Evolutionary conservation across 2,888 invertebrate species (phyloP).

Genomic region (Chironomus tentans): DNA sequence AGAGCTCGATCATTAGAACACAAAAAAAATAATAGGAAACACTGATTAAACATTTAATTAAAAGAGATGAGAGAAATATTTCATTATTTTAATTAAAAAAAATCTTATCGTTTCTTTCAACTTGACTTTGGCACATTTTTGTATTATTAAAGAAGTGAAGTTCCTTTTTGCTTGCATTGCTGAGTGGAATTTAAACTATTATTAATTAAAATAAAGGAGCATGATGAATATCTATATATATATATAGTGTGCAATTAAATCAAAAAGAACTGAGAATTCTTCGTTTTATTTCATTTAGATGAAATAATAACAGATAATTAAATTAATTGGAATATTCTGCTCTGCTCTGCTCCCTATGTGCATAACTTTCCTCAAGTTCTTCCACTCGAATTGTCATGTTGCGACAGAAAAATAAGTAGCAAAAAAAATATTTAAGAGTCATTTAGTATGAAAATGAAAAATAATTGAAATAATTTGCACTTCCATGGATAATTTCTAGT

Average conservation of each 20-base stretch:
- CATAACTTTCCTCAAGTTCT: neutral
- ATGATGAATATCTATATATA: too few relatives aligned
- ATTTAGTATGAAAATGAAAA: neutral
- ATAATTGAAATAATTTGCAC: neutral
- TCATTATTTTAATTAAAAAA: neutral
- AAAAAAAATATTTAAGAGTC: neutral
- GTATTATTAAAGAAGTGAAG: too few relatives aligned
- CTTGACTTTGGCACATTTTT: conserved; percentile 15
- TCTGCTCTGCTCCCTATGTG: neutral
- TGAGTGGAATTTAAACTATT: conserved; percentile 14
- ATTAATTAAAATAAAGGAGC: conserved; percentile 2
- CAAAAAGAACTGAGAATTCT: neutral
- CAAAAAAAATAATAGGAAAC: neutral
- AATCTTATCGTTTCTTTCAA: neutral
- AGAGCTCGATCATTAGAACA: neutral
- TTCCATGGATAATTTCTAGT: too few relatives aligned
- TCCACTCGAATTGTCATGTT: too few relatives aligned
- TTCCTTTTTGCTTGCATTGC: neutral
- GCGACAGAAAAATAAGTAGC: neutral
- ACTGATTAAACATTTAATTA: conserved; percentile 1
- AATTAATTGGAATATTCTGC: conserved; percentile 15
- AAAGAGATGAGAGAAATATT: neutral
- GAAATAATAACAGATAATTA: conserved; percentile 15
- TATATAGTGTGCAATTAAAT: neutral
- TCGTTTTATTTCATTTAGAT: neutral